A percentile compares a stretch with the other conserved stretches of the same genome.
Conservation (phyloP, 2,113 vertebrate species). For the Tamias sibiricus region DNA sequence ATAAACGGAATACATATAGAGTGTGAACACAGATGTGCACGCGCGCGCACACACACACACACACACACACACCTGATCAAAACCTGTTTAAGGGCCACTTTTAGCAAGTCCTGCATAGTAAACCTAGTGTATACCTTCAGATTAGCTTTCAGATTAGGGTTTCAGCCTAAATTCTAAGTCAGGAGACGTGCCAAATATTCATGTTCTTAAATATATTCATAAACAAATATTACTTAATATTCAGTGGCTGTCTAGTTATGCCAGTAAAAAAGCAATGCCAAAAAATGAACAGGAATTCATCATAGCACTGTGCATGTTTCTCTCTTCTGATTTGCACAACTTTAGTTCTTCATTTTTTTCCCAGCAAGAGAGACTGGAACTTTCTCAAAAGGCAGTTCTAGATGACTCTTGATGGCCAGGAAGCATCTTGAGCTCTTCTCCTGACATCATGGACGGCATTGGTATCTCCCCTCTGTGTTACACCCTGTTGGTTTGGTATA, state of each 20-base stretch:
- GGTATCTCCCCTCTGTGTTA: neutral
- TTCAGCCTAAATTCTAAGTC: neutral
- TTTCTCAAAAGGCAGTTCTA: neutral
- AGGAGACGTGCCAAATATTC: neutral
- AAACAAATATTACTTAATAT: conserved; percentile 42
- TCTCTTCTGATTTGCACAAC: neutral
- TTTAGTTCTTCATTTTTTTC: neutral
- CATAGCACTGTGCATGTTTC: neutral
- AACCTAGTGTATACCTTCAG: neutral
- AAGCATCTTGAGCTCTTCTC: neutral
- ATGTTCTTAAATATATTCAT: conserved; percentile 24
- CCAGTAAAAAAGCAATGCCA: neutral
- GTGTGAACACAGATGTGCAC: neutral
- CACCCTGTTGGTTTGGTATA: neutral
- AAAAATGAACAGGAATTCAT: neutral
- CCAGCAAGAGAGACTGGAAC: neutral
- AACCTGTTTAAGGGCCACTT: neutral
- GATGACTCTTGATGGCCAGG: neutral
- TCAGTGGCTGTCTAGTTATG: conserved; percentile 36
- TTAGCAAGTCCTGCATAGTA: neutral
- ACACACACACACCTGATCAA: neutral
- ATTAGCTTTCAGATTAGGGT: neutral
- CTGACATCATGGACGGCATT: neutral
- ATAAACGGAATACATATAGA: neutral
- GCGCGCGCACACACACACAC: neutral